phyloP scores from a whole-genome alignment of 2,888 invertebrate species.

The Luffia ferchaultella region DNA sequence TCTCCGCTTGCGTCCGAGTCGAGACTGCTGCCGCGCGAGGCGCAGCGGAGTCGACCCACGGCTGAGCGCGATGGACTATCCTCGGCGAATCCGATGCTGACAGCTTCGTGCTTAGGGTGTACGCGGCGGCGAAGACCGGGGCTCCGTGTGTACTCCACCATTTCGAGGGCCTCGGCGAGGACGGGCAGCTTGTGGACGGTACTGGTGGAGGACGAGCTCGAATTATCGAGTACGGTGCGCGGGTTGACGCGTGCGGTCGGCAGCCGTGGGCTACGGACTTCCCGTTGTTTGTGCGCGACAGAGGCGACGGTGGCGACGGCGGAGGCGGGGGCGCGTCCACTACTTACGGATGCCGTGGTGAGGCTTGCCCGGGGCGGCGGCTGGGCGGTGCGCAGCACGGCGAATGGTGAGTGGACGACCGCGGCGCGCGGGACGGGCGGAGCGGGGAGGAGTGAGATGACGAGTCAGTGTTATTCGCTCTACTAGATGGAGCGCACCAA shows the following conservation, averaged over 20 bases:
- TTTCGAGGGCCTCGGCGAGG: conserved; percentile 9
- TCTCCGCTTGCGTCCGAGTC: background rate
- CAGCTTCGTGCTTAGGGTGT: conserved; percentile 9
- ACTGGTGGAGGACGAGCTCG: background rate
- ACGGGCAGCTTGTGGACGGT: background rate
- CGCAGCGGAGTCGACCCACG: background rate
- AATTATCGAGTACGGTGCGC: background rate
- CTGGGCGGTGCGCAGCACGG: conserved; percentile 12
- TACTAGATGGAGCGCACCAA: background rate
- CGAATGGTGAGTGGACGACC: conserved; percentile 12
- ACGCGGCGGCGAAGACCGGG: conserved; percentile 11
- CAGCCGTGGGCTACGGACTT: background rate
- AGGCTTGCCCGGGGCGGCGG: background rate
- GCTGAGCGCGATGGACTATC: background rate
- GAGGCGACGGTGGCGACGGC: background rate
- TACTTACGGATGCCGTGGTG: background rate
- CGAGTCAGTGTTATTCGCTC: conserved; percentile 1
- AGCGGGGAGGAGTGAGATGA: conserved; percentile 2
- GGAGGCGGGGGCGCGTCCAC: background rate
- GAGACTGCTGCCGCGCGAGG: conserved; percentile 2
- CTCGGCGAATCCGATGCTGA: conserved; percentile 8
- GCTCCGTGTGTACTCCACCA: conserved; percentile 9
- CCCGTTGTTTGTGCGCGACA: too few relatives aligned
- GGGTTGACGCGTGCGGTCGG: background rate
- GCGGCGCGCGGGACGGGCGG: conserved; percentile 11